phyloP scores from a whole-genome alignment of 2,797 vertebrate species.

The Setipinna tenuifilis region DNA sequence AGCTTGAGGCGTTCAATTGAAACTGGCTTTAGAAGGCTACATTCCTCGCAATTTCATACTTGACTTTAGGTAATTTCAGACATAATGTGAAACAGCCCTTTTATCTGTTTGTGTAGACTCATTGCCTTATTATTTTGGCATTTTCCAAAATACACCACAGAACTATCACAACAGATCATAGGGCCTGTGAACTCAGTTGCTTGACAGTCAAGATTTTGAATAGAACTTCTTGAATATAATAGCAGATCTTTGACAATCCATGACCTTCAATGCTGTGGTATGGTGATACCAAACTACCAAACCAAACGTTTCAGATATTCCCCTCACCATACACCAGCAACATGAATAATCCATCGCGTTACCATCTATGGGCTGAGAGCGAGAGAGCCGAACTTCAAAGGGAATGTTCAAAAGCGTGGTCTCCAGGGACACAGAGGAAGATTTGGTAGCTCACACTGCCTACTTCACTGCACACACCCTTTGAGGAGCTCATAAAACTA shows the following conservation, averaged over 20 bases:
- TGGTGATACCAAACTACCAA: conserved; percentile 11
- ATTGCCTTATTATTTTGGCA: neutral
- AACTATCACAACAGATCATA: conserved; percentile 3
- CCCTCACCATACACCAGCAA: neutral
- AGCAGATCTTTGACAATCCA: neutral
- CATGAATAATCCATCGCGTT: conserved; percentile 46
- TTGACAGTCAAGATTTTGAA: neutral
- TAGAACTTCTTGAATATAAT: neutral
- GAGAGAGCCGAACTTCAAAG: conserved; percentile 56
- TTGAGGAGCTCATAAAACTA: neutral
- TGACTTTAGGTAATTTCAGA: conserved; percentile 21
- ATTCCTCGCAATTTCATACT: neutral
- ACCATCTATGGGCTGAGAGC: conserved; percentile 35
- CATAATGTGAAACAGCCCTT: neutral
- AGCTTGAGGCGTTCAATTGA: conserved; percentile 14
- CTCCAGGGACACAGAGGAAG: conserved; percentile 44
- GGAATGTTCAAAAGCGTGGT: conserved; percentile 51
- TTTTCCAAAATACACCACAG: neutral
- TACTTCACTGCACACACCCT: conserved; percentile 13
- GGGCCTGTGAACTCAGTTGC: neutral
- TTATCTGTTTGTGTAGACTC: neutral
- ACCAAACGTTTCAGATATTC: conserved; percentile 18
- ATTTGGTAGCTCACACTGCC: conserved; percentile 37
- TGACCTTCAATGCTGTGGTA: neutral
- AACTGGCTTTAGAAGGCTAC: conserved; percentile 1